Evolutionary conservation across 2,113 vertebrate genomes (phyloP).

Genomic region (Cyprinodon tularosa): DNA sequence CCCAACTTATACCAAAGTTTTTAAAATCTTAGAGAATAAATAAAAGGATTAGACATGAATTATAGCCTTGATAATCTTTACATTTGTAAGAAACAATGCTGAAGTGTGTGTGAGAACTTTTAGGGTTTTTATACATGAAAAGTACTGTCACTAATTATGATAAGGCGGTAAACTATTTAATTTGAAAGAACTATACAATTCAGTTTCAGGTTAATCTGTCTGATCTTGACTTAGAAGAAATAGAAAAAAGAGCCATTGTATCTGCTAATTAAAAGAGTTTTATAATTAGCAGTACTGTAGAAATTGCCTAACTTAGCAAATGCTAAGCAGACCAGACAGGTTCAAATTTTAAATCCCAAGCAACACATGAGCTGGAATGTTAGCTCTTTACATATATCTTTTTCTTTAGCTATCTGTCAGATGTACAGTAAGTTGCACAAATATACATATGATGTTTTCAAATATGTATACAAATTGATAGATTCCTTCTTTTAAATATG

Average conservation of each 20-base stretch:
- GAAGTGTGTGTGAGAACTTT: not conserved
- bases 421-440: not conserved
- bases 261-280: not conserved
- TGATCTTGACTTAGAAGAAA: not conserved
- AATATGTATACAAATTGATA: not conserved
- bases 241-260: not conserved
- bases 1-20: not conserved
- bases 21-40: not conserved
- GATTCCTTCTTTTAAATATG: not conserved
- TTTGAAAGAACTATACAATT: not conserved
- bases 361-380: not conserved
- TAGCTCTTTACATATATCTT: not conserved
- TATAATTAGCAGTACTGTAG: not conserved
- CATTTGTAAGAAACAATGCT: not conserved
- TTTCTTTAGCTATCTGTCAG: not conserved
- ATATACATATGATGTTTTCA: not conserved
- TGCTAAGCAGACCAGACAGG: not conserved
- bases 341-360: no score
- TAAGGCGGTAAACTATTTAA: not conserved
- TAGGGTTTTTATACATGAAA: not conserved
- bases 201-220: not conserved
- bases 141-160: not conserved
- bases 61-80: not conserved
- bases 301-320: not conserved
- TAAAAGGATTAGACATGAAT: not conserved